Conservation (phyloP, 2,113 vertebrate genomes). For the Oostethus manadensis region DNA sequence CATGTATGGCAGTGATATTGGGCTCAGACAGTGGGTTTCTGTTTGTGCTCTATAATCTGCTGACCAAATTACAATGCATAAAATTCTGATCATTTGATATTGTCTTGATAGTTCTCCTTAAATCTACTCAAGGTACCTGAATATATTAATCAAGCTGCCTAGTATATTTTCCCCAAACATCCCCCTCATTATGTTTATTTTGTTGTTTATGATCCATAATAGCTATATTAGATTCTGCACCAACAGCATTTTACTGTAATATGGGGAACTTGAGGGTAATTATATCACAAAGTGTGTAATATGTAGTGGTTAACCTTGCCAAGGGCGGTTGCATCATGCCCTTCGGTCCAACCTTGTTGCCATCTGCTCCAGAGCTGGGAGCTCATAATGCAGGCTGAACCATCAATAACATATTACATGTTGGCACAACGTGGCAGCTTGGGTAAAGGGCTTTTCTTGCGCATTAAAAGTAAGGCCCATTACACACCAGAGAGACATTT, state of each 20-base stretch:
- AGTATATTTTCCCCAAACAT: neutral
- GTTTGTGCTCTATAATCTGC: conserved; percentile 67
- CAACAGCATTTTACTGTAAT: conserved; percentile 25
- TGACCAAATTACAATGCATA: conserved; percentile 48
- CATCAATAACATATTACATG: conserved; percentile 52
- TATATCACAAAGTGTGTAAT: conserved; percentile 17
- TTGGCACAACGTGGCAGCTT: conserved; percentile 18
- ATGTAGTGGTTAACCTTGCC: conserved; percentile 51
- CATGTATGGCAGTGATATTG: conserved; percentile 42
- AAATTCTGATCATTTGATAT: conserved; percentile 48
- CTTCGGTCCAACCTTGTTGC: conserved; percentile 44
- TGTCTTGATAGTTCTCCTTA: conserved; percentile 4
- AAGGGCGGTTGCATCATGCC: conserved; percentile 55
- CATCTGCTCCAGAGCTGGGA: conserved; percentile 53
- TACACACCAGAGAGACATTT: conserved; percentile 18
- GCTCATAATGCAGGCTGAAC: conserved; percentile 43
- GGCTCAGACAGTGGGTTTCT: conserved; percentile 62
- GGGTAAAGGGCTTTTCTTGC: conserved; percentile 24
- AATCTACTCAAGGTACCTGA: neutral
- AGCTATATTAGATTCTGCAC: conserved; percentile 20
- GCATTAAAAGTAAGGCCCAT: conserved; percentile 26
- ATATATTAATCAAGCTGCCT: neutral
- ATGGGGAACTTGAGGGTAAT: conserved; percentile 22
- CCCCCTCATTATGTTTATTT: neutral
- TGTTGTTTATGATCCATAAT: neutral